Conservation (phyloP, 2,888 invertebrate species). For the Ornithoptera alexandrae region DNA sequence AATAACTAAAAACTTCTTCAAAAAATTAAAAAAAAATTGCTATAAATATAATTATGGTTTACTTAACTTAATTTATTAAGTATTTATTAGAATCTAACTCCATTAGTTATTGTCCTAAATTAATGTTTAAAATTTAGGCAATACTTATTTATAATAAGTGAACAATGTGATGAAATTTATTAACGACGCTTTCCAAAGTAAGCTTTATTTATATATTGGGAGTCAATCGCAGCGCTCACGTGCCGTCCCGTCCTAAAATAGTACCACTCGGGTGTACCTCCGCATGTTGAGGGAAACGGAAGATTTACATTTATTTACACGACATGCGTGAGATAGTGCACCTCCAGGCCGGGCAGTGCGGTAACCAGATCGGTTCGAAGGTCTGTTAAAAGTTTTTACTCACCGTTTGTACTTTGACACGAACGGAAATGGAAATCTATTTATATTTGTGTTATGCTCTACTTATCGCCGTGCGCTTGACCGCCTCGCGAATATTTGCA, state of each 20-base stretch:
- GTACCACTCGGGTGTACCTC: conserved; percentile 9
- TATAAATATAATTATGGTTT: too few species aligned
- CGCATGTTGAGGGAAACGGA: conserved; percentile 2
- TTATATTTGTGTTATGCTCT: conserved; percentile 37
- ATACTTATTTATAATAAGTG: too few species aligned
- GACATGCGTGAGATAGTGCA: conserved; percentile 95
- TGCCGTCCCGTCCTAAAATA: conserved; percentile 30
- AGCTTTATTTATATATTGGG: conserved; percentile 21
- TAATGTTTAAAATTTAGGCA: too few species aligned
- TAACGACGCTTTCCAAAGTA: background rate
- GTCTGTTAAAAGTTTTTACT: conserved; percentile 61
- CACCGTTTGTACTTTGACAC: conserved; percentile 31
- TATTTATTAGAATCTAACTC: too few species aligned
- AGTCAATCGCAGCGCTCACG: conserved; percentile 36
- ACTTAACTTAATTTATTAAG: too few species aligned
- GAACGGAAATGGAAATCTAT: conserved; percentile 40
- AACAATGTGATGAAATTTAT: too few species aligned
- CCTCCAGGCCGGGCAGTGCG: conserved; percentile 94
- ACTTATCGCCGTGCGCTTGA: conserved; percentile 29
- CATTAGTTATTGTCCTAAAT: too few species aligned
- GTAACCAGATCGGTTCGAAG: conserved; percentile 96
- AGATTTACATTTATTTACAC: conserved; percentile 37
- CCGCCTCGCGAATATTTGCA: conserved; percentile 11
- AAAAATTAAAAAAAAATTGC: too few species aligned
- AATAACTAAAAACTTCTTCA: too few species aligned